These are phyloP conservation scores for Melanotaenia trifasciata DNA, from an alignment of 2,797 vertebrate genomes.

Conservation along the genomic window DNA sequence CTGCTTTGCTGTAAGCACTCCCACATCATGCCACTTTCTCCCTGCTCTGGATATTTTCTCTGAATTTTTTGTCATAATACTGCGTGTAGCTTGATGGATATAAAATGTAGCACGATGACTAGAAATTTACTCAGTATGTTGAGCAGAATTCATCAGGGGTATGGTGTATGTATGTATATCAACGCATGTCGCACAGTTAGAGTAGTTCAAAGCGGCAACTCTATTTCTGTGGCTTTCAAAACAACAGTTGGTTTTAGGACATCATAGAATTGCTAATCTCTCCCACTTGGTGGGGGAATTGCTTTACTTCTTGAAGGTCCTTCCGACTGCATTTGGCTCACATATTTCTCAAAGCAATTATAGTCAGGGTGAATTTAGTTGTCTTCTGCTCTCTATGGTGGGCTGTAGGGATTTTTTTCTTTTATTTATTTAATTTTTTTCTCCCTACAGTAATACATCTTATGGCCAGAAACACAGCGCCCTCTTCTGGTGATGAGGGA, in stretches of 20 bases:
- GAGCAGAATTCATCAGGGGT: slow-evolving; percentile 22
- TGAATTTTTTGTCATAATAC: slow-evolving; percentile 9
- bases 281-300: slow-evolving; percentile 63
- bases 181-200: slow-evolving; percentile 30
- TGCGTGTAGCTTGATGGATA: slow-evolving; percentile 37
- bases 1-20: not conserved
- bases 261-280: slow-evolving; percentile 78
- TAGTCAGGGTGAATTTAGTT: slow-evolving; percentile 75
- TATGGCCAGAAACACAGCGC: slow-evolving; percentile 72
- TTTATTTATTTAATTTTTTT: not conserved
- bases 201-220: slow-evolving; percentile 33
- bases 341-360: slow-evolving; percentile 82
- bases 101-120: slow-evolving; percentile 23
- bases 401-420: slow-evolving; percentile 57
- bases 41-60: slow-evolving; percentile 18
- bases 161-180: slow-evolving; percentile 12
- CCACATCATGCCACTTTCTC: slow-evolving; percentile 10
- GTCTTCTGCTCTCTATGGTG: slow-evolving; percentile 65
- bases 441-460: slow-evolving; percentile 27
- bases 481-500: slow-evolving; percentile 64
- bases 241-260: slow-evolving; percentile 66
- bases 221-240: slow-evolving; percentile 54
- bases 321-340: slow-evolving; percentile 68
- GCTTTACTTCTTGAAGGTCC: slow-evolving; percentile 78
- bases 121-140: slow-evolving; percentile 33